Base-by-base conservation (phyloP, 2,797 vertebrate genomes). In the Eidolon dupreanum region DNA sequence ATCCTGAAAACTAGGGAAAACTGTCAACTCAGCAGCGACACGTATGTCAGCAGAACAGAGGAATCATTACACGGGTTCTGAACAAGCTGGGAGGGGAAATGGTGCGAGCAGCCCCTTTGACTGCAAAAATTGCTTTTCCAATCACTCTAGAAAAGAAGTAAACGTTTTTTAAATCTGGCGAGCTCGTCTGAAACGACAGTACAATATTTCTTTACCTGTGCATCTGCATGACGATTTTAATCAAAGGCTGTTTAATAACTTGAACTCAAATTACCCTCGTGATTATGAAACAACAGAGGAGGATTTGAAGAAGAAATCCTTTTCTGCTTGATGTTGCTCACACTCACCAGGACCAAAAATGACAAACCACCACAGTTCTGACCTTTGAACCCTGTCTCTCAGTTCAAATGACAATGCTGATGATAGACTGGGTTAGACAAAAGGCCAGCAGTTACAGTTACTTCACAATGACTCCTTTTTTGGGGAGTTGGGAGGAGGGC, bases 1-100 rank as follows among this genome's bases (percentile, higher is more conserved):
- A 83, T 68, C 41, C 70, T 43, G n/a, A 81, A 88, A 93, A 57
- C 31, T 26, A 43, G 77, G 11, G n/a, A 43, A 93, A 77, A 81
- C 57, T 2, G 73, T 22, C 9, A 84, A 61, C 59, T 75, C 65
- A 28, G 33, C 51, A 91, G 16, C 5, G 19, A 61, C 8, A 38
- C 0, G 1, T 19, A 1, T 22, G 33, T 68, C 65, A 63, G 57
- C 6, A 85, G 17, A 61, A 53, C 12, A 38, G 20, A 79, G 31
- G 1, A 61, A 19, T 33, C 10, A 19, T 12, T 16, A 57, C 6
- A 61, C 5, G 1, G 12, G 8, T 19, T 20, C 65, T 10, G 15
- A 22, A 68, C 33, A 22, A 12, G 31, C 49, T 17, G 16, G 4
- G 7, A 70, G 46, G 6, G 51, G 57, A 38, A 3, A 17, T 3